Evolutionary conservation across 53 echinoderm and acorn worm species (phyloP).

Genomic region (Arbacia lixula): DNA sequence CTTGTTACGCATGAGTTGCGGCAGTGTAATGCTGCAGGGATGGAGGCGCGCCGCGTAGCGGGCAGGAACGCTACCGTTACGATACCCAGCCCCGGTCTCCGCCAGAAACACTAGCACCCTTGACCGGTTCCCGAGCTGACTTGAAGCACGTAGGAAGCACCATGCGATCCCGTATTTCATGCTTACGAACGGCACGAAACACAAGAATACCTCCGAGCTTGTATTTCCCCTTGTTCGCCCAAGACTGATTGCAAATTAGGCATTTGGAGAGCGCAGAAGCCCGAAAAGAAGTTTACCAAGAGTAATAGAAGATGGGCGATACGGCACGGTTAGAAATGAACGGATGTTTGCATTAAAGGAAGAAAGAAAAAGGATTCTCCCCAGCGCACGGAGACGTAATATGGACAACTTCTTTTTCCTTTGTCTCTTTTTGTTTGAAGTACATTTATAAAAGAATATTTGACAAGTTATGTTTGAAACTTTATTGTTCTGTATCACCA

Average conservation of each 20-base stretch:
- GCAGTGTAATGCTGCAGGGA: constrained; percentile 31
- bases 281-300: constrained; percentile 53
- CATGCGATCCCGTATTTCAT: constrained; percentile 58
- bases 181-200: constrained; percentile 57
- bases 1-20: constrained; percentile 58
- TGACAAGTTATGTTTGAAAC: too few relatives aligned
- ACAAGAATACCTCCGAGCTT: constrained; percentile 59
- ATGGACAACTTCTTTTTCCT: too few relatives aligned
- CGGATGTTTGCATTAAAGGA: constrained; percentile 49
- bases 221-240: constrained; percentile 49
- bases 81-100: constrained; percentile 45
- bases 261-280: constrained; percentile 55
- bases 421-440: too few relatives aligned
- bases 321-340: constrained; percentile 20
- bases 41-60: constrained; percentile 16
- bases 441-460: too few relatives aligned
- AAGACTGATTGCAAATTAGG: constrained; percentile 62
- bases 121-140: constrained; percentile 54
- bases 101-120: constrained; percentile 55
- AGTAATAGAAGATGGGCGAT: constrained; percentile 35
- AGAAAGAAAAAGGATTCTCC: background rate
- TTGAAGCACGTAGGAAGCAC: constrained; percentile 16
- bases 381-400: too few relatives aligned
- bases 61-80: constrained; percentile 22
- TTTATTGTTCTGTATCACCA: too few relatives aligned